Evolutionary conservation across 2,888 invertebrate species (phyloP).

Genomic region (Drosophila differens): DNA sequence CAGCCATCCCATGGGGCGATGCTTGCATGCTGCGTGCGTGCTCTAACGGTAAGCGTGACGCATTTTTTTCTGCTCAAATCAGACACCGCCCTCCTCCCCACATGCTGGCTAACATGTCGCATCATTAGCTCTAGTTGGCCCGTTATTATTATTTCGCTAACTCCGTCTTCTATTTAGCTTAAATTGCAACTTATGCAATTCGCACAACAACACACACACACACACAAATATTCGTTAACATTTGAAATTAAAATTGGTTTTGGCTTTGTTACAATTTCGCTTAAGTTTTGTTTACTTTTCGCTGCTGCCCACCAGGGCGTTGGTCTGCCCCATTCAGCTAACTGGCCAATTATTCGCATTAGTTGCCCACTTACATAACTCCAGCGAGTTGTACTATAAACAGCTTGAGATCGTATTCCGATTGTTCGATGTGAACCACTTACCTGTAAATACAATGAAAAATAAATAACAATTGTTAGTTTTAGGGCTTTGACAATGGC

Average conservation of each 20-base stretch:
- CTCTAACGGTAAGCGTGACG: conserved; percentile 78
- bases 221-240: conserved; percentile 51
- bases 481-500: conserved; percentile 32
- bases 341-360: conserved; percentile 76
- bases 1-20: conserved; percentile 48
- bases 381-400: conserved; percentile 3
- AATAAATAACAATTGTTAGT: conserved; percentile 44
- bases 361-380: conserved; percentile 66
- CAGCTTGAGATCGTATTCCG: conserved; percentile 21
- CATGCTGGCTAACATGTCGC: conserved; percentile 64
- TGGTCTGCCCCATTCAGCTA: conserved; percentile 51
- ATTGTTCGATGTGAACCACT: conserved; percentile 30
- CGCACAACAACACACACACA: conserved; percentile 15
- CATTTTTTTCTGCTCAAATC: conserved; percentile 49
- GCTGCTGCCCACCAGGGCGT: conserved; percentile 54
- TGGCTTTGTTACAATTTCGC: conserved; percentile 64
- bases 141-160: conserved; percentile 70
- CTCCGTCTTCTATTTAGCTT: conserved; percentile 55
- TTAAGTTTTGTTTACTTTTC: conserved; percentile 30
- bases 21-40: conserved; percentile 57
- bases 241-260: conserved; percentile 71
- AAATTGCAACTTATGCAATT: conserved; percentile 74
- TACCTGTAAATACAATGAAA: conserved; percentile 47
- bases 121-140: conserved; percentile 67
- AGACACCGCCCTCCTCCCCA: conserved; percentile 23